Evolutionary conservation across 2,888 invertebrate genomes (phyloP).

Genomic region (Syrphus vitripennis): DNA sequence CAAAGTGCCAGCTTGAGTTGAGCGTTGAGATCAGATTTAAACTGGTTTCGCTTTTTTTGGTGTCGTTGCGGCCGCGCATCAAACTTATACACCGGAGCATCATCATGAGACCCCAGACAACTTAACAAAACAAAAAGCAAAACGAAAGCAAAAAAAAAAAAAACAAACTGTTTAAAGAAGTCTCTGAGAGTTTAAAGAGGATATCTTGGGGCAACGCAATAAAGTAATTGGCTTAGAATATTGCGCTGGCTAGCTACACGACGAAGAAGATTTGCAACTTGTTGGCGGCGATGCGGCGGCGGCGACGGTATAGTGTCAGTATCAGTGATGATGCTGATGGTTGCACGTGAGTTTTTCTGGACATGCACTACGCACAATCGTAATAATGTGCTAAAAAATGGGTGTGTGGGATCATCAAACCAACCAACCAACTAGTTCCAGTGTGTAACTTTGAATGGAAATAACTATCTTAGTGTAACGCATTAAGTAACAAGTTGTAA

Average conservation of each 20-base stretch:
- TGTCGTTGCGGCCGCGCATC: constrained; percentile 13
- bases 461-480: constrained; percentile 48
- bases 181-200: constrained; percentile 25
- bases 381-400: constrained; percentile 34
- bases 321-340: constrained; percentile 7
- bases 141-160: background rate
- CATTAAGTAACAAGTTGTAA: constrained; percentile 28
- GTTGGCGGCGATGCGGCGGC: background rate
- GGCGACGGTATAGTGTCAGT: background rate
- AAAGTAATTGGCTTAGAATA: constrained; percentile 71
- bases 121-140: background rate
- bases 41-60: constrained; percentile 65
- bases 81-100: constrained; percentile 18
- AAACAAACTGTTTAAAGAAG: background rate
- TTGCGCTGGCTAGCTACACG: constrained; percentile 44
- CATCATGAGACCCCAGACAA: constrained; percentile 38
- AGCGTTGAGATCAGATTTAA: constrained; percentile 63
- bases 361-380: constrained; percentile 35
- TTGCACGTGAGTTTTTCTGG: constrained; percentile 62
- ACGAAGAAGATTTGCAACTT: constrained; percentile 51
- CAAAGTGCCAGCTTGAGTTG: constrained; percentile 60
- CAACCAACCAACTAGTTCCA: too few relatives aligned
- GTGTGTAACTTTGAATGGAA: background rate
- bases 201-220: constrained; percentile 68
- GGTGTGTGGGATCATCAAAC: constrained; percentile 51